Base-by-base conservation (phyloP, 2,888 invertebrate genomes). In the Leucania comma region DNA sequence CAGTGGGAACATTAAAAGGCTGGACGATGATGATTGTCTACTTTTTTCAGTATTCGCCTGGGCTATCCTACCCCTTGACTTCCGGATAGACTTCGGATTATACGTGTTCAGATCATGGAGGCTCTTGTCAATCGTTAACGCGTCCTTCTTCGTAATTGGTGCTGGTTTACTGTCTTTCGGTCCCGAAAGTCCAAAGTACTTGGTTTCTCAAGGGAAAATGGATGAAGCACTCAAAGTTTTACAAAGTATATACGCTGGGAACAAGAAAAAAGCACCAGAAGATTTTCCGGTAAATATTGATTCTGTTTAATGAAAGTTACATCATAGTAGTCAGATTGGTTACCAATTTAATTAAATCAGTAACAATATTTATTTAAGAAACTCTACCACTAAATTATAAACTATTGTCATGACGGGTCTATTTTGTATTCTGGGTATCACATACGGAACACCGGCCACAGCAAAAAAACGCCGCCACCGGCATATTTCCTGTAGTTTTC, bases 111-210 rank as follows among this genome's bases (percentile, higher is more conserved):
- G 97, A 64, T 97, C 98, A 0, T 98, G 98, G 98, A 96, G 98
- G 59, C 87, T 98, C 1, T 96, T 98, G 53, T 91, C 97, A 1
- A 94, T 97, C 0, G 75, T 97, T 0, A 96, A 98, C 81, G 96
- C 97, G 0, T 64, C 97, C 5, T 95, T 97, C 8, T 97, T 97
- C 80, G 77, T 98, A 1, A 67, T 97, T 10, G 87, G 90, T 22
- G 97, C 97, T 0, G 90, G 97, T 0, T 63, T 97, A 0, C 92
- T 97, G 71, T 90, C 96, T 0, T 93, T 95, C 3, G 95, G 95
- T 3, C 98, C 98, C 0, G 98, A 98, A 89, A 98, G 98, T 83
- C 98, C 98, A 0, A 98, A 98, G 88, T 98, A 97, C 89, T 94
- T 97, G 35, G 93, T 98, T 12, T 96, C 97, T 0, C 97, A 97